Base-by-base conservation (phyloP, 2,113 vertebrate species). In the Mustela lutreola region DNA sequence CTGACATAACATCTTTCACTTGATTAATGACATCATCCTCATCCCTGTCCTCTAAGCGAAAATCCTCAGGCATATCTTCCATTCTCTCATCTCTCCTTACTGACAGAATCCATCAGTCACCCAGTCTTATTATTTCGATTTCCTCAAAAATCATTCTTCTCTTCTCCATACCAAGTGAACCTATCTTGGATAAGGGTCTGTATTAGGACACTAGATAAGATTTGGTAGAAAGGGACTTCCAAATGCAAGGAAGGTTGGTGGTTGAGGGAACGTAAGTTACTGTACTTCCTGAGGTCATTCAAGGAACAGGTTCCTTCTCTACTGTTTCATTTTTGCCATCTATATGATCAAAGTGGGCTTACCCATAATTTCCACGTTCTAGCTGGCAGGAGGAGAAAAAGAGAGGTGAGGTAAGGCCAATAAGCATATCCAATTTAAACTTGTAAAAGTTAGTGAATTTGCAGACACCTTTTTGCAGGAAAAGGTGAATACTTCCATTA, bases 41-140 rank as follows among this genome's bases (percentile, higher is more conserved):
- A 3, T 93, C 45, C 4, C 45, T 16, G 65, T 60, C 92, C 48
- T 53, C 50, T 89, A 79, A 73, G 82, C 7, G 82, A 85, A 95
- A 95, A 86, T 86, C 45, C 33, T 96, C 82, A 75, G 81, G 53
- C 45, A 78, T n/a, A 75, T 86, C 97, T 92, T 96, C 84, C 42
- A 24, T 79, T 93, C 53, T 39, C 11, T 91, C 81, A 67, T 85
- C 93, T 89, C 31, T 22, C 2, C 81, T 33, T 88, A 19, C 71
- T 79, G 89, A 91, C 89, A 96, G 60, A 89, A 22, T 9, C 22
- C 53, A 97, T 97, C 89, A 81, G 28, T 95, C 45, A 93, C 1
- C 31, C 42, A 48, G 45, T 63, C 70, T 96, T 96, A 42, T 63
- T 93, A 85, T 93, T 97, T 91, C 4, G 26, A 73, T 95, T 96